Percentiles rank a stretch among this genome's conserved stretches.
Evolutionary conservation across 2,888 invertebrate species (phyloP).

Genomic region (Dermolepida albohirtum): DNA sequence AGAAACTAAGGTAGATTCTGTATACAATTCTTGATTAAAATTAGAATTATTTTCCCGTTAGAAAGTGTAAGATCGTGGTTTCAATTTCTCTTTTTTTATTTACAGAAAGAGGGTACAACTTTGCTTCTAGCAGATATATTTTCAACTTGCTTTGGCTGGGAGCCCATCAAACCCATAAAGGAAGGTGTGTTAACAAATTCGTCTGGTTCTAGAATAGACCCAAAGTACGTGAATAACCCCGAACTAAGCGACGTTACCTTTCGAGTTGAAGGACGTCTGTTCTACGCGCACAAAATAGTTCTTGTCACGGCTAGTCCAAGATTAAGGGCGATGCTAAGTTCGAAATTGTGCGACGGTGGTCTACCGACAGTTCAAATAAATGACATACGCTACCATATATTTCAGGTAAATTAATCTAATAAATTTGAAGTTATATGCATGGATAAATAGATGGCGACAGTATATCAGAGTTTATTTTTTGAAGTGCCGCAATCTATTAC

Average conservation of each 20-base stretch:
- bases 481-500: too few species aligned
- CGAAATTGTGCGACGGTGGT: constrained; percentile 78
- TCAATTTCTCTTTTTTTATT: constrained; percentile 43
- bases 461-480: too few species aligned
- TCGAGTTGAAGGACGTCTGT: constrained; percentile 88
- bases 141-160: constrained; percentile 90
- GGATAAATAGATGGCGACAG: too few species aligned
- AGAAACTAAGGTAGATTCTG: too few species aligned
- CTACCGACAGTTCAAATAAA: constrained; percentile 91
- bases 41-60: too few species aligned
- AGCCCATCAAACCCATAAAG: constrained; percentile 81
- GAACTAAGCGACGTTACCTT: constrained; percentile 93
- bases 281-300: constrained; percentile 95
- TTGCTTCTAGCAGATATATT: constrained; percentile 88
- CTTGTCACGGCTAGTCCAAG: constrained; percentile 90
- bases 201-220: constrained; percentile 84
- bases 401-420: constrained; percentile 73
- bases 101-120: constrained; percentile 88
- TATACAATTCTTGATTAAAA: too few species aligned
- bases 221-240: constrained; percentile 93
- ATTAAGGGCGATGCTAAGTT: constrained; percentile 86
- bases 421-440: too few species aligned
- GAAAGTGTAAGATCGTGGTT: neutral
- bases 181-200: constrained; percentile 73
- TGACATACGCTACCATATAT: constrained; percentile 92